A percentile compares a stretch with the other conserved stretches of the same genome.
Evolutionary conservation across 2,113 vertebrate genomes (phyloP).

Genomic region (Plecturocebus donacophilus): DNA sequence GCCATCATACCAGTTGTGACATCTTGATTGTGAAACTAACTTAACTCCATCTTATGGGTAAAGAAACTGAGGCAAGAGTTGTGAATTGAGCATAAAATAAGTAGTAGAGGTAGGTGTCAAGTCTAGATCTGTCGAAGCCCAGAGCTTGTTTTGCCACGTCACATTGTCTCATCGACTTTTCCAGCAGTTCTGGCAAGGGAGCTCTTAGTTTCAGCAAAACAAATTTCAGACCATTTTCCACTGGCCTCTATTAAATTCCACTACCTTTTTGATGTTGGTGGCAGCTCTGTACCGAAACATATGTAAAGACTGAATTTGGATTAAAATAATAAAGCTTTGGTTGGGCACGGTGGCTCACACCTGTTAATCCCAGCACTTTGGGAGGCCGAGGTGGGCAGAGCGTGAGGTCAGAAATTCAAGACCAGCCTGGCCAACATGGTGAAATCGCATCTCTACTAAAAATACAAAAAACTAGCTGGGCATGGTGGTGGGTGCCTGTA

Average conservation of each 20-base stretch:
- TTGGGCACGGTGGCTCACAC: too few relatives aligned
- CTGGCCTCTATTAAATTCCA: background rate
- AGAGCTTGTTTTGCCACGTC: background rate
- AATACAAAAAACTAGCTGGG: too few relatives aligned
- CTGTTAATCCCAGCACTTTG: too few relatives aligned
- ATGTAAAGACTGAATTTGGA: background rate
- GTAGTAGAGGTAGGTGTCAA: background rate
- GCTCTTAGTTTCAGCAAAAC: background rate
- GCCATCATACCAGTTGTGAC: background rate
- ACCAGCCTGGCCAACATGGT: too few relatives aligned
- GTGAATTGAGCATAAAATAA: background rate
- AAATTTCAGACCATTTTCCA: background rate
- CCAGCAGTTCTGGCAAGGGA: background rate
- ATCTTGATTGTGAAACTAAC: background rate
- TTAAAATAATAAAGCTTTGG: background rate
- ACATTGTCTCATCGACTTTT: background rate
- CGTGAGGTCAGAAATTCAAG: too few relatives aligned
- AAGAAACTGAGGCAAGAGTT: background rate
- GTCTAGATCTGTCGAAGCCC: background rate
- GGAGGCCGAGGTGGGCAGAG: too few relatives aligned
- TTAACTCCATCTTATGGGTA: conserved; percentile 4
- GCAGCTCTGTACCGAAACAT: background rate
- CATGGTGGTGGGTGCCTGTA: too few relatives aligned
- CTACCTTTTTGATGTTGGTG: background rate
- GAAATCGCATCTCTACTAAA: too few relatives aligned